These are phyloP conservation scores for Aporophyla lueneburgensis DNA, from an alignment of 2,888 invertebrate species.

Conservation along the genomic window DNA sequence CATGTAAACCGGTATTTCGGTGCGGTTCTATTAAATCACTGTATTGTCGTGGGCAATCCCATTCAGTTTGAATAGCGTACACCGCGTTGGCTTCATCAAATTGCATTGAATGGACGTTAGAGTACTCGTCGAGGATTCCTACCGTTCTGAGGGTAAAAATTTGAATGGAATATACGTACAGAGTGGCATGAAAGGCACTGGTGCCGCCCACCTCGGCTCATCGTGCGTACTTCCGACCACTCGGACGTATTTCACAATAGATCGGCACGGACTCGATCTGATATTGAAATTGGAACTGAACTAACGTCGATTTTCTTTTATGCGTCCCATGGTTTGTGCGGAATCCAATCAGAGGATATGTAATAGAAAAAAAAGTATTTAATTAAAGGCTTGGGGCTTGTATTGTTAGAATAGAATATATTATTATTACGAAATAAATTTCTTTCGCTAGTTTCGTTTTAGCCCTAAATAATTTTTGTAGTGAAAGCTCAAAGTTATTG, in stretches of 20 bases:
- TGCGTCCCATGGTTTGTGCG: conserved; percentile 64
- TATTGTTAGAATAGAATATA: conserved; percentile 24
- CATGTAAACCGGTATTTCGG: conserved; percentile 75
- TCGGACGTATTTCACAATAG: conserved; percentile 85
- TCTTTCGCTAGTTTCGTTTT: too few species aligned
- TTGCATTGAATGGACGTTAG: conserved; percentile 89
- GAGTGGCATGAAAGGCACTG: conserved; percentile 72
- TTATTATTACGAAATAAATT: too few species aligned
- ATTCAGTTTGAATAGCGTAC: conserved; percentile 85
- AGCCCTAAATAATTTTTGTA: too few species aligned
- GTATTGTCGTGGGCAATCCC: conserved; percentile 87
- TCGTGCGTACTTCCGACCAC: conserved; percentile 85
- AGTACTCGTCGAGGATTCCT: conserved; percentile 86
- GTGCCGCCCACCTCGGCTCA: conserved; percentile 71
- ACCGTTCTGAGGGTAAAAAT: conserved; percentile 87
- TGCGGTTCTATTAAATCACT: conserved; percentile 85
- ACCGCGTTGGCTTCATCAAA: conserved; percentile 88
- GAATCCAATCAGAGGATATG: conserved; percentile 65
- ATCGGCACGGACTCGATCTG: conserved; percentile 81
- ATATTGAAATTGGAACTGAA: conserved; percentile 88
- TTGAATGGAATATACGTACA: conserved; percentile 87
- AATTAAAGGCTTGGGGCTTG: conserved; percentile 13
- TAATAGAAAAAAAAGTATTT: conserved; percentile 46
- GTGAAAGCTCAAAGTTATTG: too few species aligned
- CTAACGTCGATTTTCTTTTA: conserved; percentile 75